phyloP scores from a whole-genome alignment of 2,113 vertebrate genomes.

The Camelus dromedarius region DNA sequence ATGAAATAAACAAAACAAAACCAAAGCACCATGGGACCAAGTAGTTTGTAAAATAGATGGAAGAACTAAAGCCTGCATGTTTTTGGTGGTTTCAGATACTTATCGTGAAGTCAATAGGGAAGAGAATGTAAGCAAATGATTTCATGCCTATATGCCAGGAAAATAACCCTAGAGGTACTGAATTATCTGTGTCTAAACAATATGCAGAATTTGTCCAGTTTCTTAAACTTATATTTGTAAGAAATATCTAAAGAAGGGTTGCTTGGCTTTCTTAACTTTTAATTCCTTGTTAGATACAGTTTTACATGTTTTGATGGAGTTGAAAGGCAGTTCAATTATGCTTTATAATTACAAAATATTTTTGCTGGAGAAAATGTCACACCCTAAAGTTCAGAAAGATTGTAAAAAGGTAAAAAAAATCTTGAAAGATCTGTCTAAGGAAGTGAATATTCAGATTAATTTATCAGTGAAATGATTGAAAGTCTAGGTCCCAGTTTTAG shows the following conservation, averaged over 20 bases:
- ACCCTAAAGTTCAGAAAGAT: conserved; percentile 25
- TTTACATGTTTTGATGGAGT: not conserved
- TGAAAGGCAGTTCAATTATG: conserved; percentile 36
- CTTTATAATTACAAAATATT: conserved; percentile 58
- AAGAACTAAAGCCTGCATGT: conserved; percentile 8
- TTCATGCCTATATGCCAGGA: not conserved
- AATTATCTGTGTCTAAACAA: not conserved
- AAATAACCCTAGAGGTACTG: not conserved
- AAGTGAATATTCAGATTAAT: not conserved
- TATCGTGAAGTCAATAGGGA: not conserved
- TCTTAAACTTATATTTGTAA: not conserved
- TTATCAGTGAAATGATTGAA: conserved; percentile 51
- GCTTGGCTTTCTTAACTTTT: conserved; percentile 37
- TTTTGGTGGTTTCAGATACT: not conserved
- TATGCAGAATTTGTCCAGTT: not conserved
- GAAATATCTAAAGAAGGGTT: not conserved
- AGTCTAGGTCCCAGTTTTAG: not conserved
- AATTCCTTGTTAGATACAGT: conserved; percentile 7
- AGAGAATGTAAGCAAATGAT: not conserved
- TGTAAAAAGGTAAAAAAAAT: conserved; percentile 20
- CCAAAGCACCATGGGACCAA: conserved; percentile 13
- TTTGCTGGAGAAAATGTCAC: conserved; percentile 28
- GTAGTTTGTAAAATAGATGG: not conserved
- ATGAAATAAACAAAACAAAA: conserved; percentile 75
- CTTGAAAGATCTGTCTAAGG: conserved; percentile 27